Evolutionary conservation across 2,888 invertebrate genomes (phyloP).

Genomic region (Hipparchia semele): DNA sequence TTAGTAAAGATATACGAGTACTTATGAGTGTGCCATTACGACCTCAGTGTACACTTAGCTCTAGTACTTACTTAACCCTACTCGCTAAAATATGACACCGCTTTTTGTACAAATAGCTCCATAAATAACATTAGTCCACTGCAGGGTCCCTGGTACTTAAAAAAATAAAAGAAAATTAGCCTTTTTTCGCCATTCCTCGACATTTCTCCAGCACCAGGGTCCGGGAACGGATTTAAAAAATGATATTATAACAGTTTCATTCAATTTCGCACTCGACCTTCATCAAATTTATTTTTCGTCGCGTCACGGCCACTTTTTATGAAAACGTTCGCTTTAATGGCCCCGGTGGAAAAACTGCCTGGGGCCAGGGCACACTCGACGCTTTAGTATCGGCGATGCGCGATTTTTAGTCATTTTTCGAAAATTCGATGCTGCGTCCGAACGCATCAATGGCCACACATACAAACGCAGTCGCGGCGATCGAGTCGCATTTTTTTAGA

Average conservation of each 20-base stretch:
- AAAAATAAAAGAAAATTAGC: conserved; percentile 14
- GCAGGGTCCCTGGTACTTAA: neutral
- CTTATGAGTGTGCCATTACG: neutral
- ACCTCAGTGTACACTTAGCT: neutral
- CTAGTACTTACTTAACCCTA: neutral
- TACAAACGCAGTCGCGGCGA: too few relatives aligned
- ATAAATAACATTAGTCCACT: conserved; percentile 12
- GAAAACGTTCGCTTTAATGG: conserved; percentile 35
- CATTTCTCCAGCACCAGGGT: conserved; percentile 10
- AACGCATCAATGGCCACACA: too few relatives aligned
- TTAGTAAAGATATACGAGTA: too few relatives aligned
- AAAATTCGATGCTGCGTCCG: too few relatives aligned
- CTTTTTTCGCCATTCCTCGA: neutral
- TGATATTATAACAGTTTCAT: conserved; percentile 37
- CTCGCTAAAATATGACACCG: neutral
- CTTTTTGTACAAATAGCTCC: conserved; percentile 9
- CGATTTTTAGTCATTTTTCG: too few relatives aligned
- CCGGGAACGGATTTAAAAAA: conserved; percentile 24
- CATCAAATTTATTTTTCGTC: conserved; percentile 42
- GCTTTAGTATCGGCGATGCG: too few relatives aligned
- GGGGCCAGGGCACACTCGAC: too few relatives aligned
- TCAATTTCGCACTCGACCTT: conserved; percentile 39
- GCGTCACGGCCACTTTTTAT: conserved; percentile 39
- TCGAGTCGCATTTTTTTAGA: too few relatives aligned
- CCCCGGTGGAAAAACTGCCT: conserved; percentile 35